A percentile compares a stretch with the other conserved stretches of the same genome.
phyloP scores from a whole-genome alignment of 2,888 invertebrate species.

The Cylloceria caligata region DNA sequence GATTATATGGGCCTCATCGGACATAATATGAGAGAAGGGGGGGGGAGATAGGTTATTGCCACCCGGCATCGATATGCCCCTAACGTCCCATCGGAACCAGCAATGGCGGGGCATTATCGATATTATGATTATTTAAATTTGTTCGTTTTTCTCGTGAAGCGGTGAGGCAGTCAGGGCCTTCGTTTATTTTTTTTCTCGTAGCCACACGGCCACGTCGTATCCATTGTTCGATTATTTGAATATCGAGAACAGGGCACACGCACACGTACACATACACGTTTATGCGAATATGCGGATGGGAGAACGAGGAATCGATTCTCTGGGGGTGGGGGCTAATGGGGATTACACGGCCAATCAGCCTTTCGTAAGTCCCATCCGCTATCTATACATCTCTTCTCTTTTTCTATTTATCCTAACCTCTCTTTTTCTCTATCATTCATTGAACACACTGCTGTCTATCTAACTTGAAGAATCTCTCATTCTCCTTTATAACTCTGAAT shows the following conservation, averaged over 20 bases:
- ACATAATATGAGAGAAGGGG: constrained; percentile 18
- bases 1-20: constrained; percentile 38
- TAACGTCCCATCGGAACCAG: constrained; percentile 45
- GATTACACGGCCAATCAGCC: constrained; percentile 84
- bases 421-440: constrained; percentile 57
- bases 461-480: constrained; percentile 30
- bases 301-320: constrained; percentile 82
- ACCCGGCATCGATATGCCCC: constrained; percentile 53
- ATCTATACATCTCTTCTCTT: constrained; percentile 54
- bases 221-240: constrained; percentile 84
- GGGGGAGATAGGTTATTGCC: constrained; percentile 60
- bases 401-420: constrained; percentile 41
- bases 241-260: constrained; percentile 77
- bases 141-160: constrained; percentile 74
- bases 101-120: constrained; percentile 75
- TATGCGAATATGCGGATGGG: constrained; percentile 58
- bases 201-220: constrained; percentile 55
- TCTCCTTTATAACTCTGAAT: constrained; percentile 57
- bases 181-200: constrained; percentile 21
- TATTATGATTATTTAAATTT: constrained; percentile 82
- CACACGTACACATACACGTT: constrained; percentile 58
- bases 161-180: constrained; percentile 53
- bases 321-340: constrained; percentile 83
- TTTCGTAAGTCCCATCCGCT: constrained; percentile 76
- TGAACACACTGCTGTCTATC: constrained; percentile 60